Evolutionary conservation across 1,140 invertebrate genomes (phyloP).

Genomic region (Asbolus verrucosus): DNA sequence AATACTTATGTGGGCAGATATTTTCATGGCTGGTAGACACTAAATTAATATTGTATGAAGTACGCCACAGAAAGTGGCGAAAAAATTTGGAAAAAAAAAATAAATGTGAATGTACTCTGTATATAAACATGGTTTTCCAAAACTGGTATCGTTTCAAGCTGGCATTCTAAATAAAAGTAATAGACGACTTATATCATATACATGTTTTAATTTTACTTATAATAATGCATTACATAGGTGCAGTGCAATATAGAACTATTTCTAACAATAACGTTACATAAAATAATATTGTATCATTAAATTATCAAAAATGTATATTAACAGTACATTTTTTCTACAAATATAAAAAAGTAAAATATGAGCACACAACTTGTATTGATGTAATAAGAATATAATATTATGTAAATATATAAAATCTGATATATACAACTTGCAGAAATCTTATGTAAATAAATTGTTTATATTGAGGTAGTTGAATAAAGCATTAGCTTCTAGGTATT

Average conservation of each 20-base stretch:
- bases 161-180: conserved; percentile 26
- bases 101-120: too few relatives aligned
- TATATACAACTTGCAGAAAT: conserved; percentile 52
- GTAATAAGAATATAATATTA: conserved; percentile 53
- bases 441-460: conserved; percentile 53
- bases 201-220: conserved; percentile 59
- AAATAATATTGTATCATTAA: conserved; percentile 58
- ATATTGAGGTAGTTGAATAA: conserved; percentile 52
- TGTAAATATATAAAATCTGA: conserved; percentile 56
- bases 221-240: conserved; percentile 60
- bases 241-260: conserved; percentile 61
- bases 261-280: conserved; percentile 60
- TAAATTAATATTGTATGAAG: too few relatives aligned
- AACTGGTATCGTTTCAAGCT: too few relatives aligned
- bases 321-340: conserved; percentile 55
- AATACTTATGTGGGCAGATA: too few relatives aligned
- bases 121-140: too few relatives aligned
- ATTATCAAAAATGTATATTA: conserved; percentile 56
- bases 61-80: too few relatives aligned
- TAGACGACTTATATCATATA: conserved; percentile 39
- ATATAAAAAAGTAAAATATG: conserved; percentile 56
- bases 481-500: conserved; percentile 47
- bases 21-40: too few relatives aligned
- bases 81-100: too few relatives aligned
- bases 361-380: conserved; percentile 53